Conservation (phyloP, 2,113 vertebrate species). For the chimpanzee (Pan troglodytes) region NHGRI_mPanTro3-v2.1_pri NC_072415.2:82247001-82247500, state of each 20-base stretch:
- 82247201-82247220: not conserved
- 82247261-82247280: not conserved
- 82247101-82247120: not conserved
- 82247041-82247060: not conserved
- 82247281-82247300: not conserved
- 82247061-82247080: not conserved
- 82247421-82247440: too few species aligned
- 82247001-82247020: not conserved
- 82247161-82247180: not conserved
- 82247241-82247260: not conserved
- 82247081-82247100: not conserved
- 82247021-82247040: not conserved
- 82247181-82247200: not conserved
- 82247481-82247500: rapidly evolving
- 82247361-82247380: not conserved
- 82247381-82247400: not conserved
- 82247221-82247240: not conserved
- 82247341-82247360: not conserved
- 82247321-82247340: not conserved
- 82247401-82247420: rapidly evolving
- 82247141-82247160: not conserved
- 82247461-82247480: not conserved
- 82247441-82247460: rapidly evolving
- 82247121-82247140: not conserved
- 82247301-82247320: not conserved